Percentiles rank a stretch among this genome's conserved stretches.
These are phyloP conservation scores for Wiebesia pumilae DNA, from an alignment of 1,140 invertebrate species.

Conservation along the genomic window DNA sequence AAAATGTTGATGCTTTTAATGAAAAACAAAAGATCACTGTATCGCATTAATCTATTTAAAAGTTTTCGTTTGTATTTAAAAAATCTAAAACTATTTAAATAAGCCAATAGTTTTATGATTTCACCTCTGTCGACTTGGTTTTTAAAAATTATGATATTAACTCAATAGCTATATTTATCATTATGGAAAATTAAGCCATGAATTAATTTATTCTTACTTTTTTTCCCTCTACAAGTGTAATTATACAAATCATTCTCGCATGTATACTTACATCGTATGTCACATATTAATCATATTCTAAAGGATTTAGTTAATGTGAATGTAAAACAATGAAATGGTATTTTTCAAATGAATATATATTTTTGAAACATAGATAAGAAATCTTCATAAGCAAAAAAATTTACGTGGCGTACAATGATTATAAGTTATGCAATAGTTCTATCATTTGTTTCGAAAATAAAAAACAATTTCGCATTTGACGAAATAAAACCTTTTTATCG, in stretches of 20 bases:
- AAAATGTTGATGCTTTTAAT: no score
- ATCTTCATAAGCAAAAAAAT: not conserved
- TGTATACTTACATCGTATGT: no score
- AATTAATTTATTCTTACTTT: not conserved
- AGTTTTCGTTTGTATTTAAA: no score
- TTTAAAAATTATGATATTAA: no score
- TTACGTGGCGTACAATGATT: not conserved
- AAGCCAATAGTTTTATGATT: no score
- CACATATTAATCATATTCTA: not conserved
- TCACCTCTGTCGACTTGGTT: no score
- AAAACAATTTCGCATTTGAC: not conserved
- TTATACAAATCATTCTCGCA: slow-evolving; percentile 3
- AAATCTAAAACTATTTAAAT: no score
- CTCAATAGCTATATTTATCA: no score
- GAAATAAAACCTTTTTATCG: not conserved
- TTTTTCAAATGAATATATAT: not conserved
- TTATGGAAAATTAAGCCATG: not conserved
- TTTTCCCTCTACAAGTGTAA: not conserved
- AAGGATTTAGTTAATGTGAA: not conserved
- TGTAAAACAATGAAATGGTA: not conserved
- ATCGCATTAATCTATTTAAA: no score
- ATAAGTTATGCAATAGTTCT: not conserved
- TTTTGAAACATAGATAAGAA: not conserved
- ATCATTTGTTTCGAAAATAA: not conserved
- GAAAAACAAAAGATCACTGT: no score